phyloP scores from a whole-genome alignment of 2,113 vertebrate species.

The Grallaria varia region DNA sequence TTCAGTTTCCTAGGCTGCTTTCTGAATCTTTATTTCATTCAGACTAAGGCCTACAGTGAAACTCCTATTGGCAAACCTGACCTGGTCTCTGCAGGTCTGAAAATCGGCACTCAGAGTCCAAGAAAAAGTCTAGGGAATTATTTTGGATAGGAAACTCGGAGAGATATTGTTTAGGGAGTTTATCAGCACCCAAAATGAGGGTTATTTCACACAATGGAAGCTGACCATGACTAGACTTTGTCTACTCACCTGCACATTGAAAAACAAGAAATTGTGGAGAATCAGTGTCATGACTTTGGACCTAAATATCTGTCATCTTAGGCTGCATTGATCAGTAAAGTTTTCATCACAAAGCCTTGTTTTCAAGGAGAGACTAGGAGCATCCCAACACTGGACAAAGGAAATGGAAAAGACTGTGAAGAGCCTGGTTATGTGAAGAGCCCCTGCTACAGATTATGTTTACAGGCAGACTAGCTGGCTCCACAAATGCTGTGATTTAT shows the following conservation, averaged over 20 bases:
- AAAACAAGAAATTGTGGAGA: neutral
- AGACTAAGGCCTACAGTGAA: neutral
- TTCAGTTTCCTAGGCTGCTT: neutral
- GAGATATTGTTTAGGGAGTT: neutral
- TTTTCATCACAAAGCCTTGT: neutral
- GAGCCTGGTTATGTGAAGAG: too few species aligned
- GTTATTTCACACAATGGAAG: neutral
- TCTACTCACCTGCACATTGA: neutral
- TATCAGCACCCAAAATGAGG: neutral
- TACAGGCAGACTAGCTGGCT: neutral
- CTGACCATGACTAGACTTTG: neutral
- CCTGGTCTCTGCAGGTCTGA: neutral
- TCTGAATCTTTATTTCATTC: neutral
- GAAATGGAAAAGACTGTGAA: neutral
- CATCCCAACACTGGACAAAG: neutral
- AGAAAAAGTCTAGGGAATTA: neutral
- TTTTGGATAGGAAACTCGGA: neutral
- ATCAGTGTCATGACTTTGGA: neutral
- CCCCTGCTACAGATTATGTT: neutral
- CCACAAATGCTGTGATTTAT: neutral
- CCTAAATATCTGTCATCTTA: neutral
- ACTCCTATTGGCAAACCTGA: neutral
- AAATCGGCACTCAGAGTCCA: neutral
- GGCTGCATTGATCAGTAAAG: neutral
- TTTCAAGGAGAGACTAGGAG: accelerated